Base-by-base conservation (phyloP, 2,888 invertebrate genomes). In the Nomada ferruginata region DNA sequence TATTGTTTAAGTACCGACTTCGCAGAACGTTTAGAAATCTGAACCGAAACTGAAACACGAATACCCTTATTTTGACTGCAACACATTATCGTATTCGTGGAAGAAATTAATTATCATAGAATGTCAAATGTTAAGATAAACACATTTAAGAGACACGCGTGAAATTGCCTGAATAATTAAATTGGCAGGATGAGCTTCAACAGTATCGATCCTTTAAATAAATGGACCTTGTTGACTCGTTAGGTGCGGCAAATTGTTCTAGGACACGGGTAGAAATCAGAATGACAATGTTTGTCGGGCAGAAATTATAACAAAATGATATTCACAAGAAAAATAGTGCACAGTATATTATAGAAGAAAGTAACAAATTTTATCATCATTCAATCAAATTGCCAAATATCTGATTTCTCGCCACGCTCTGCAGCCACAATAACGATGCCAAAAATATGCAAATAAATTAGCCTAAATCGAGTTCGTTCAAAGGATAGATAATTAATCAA, bases 151-250 rank as follows among this genome's bases (percentile, higher is more conserved):
- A 36, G 36, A 7, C 36, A 36, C 36, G 36, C 36, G 36, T 36
- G 36, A 36, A 36, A 36, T 36, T 36, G 7, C 36, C 7, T 2
- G 29, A 36, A 29, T 18, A 59, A 59, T 7, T 15, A 2, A 7
- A 66, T 7, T 42, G 15, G 36, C 53, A 15, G 5, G 53, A 55
- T 18, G 1, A 20, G 23, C 42, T 15, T 36, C 20, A 68, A 55
- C 66, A 52, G 52, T 53, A 66, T 66, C 36, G 52, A 66, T 66
- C 29, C 55, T 23, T 5, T 23, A n/a, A n/a, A 64, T 2, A 50
- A 50, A 26, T 64, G 23, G 4, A 3, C 23, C 4, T 42, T 64
- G 9, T 18, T 47, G 18, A 13, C 47, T 11, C 47, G 15, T 47
- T 15, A 11, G 47, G 15, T 47, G 15, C 13, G 20, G 13, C 2